Evolutionary conservation across 2,888 invertebrate genomes (phyloP), one percentile per base, ranked within the genome.

Genomic region (Coleophora flavipennella): DNA sequence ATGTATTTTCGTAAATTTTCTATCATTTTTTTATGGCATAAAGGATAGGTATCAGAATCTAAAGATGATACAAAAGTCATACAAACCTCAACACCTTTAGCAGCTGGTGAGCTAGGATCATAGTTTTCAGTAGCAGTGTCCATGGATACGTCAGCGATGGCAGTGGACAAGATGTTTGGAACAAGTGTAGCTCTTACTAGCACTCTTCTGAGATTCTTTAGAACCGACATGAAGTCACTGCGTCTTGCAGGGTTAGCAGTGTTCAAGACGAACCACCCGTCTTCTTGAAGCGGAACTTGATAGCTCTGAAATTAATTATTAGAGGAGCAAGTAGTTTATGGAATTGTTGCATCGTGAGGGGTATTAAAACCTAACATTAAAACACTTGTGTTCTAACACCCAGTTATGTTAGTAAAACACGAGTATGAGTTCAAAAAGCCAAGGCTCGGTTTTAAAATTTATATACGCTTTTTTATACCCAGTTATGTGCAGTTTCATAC

Each of bases 111-210:
- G 1, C 85, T 86, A 27, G 90, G 88, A 27, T 32, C 83, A 2
- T 60, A 63, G 35, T 88, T 88, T 31, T 88, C 87, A 0, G 91
- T 89, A 0, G 96, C 94, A 2, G 93, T 92, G 53, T 97, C 97
- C 70, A 98, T 87, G 13, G 91, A 89, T 0, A 99, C 92, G 61
- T 96, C 95, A 42, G 93, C 91, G 33, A 99, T 89, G 36, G 89
- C 88, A 0, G 90, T 87, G 1, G 86, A 80, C 43, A 89, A 88
- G 46, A 92, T 87, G 37, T 86, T 79, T 0, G 62, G 60, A 1
- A 59, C 51, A 34, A 89, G 88, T 1, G 94, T 91, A 1, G 96
- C 97, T 38, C 95, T 88, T 20, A 98, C 91, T 8, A 95, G 79
- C 44, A 96, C 91, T 9, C 91, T 88, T 54, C 94, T 91, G 9